phyloP scores from a whole-genome alignment of 2,113 vertebrate genomes.

The Gadus macrocephalus region DNA sequence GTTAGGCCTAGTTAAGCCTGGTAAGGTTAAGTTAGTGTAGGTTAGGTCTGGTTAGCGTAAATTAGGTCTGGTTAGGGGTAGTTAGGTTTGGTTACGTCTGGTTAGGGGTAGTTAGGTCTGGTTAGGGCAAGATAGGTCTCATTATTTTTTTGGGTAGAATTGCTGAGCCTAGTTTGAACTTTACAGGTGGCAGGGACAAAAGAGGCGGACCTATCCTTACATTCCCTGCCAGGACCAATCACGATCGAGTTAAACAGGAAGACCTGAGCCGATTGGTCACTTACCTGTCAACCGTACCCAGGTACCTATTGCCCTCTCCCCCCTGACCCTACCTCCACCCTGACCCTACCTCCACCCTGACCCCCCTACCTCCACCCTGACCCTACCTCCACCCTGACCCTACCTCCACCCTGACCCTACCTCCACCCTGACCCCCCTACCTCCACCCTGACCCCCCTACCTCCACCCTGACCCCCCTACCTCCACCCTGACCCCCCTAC shows the following conservation, averaged over 20 bases:
- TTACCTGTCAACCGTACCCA: slow-evolving; percentile 94
- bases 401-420: not conserved
- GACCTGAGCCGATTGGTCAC: slow-evolving; percentile 94
- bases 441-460: not conserved
- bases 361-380: not conserved
- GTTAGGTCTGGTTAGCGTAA: too few species aligned
- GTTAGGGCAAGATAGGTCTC: too few species aligned
- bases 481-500: too few species aligned
- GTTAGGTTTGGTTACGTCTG: too few species aligned
- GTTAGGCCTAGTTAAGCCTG: too few species aligned
- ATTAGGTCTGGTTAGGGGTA: too few species aligned
- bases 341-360: not conserved
- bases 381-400: not conserved
- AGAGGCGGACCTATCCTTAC: slow-evolving; percentile 96
- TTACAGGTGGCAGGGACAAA: slow-evolving; percentile 93
- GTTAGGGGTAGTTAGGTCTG: too few species aligned
- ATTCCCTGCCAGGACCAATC: slow-evolving; percentile 97
- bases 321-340: not conserved
- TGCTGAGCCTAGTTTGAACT: not conserved
- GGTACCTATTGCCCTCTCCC: slow-evolving; percentile 57
- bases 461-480: not conserved
- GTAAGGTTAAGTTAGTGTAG: too few species aligned
- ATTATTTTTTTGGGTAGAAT: not conserved
- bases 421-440: not conserved
- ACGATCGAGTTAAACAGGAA: slow-evolving; percentile 99